Conservation (phyloP, 2,888 invertebrate species). For the Tetragonisca angustula region DNA sequence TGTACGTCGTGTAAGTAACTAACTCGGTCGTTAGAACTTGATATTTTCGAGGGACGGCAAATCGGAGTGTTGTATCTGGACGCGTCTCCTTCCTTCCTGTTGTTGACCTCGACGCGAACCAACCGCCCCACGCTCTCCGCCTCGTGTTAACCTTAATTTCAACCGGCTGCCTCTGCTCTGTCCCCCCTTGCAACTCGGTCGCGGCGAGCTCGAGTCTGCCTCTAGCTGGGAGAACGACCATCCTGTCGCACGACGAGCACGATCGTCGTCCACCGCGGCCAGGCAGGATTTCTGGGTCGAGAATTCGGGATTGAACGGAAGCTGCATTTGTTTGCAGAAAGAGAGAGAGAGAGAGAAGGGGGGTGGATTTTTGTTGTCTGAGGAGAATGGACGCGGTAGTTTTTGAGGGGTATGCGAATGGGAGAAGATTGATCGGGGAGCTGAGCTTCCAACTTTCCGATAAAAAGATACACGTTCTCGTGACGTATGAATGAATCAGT, state of each 20-base stretch:
- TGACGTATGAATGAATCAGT: background rate
- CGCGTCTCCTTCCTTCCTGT: conserved; percentile 36
- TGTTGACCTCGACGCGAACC: conserved; percentile 35
- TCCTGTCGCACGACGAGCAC: conserved; percentile 12
- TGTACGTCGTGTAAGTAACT: too few species aligned
- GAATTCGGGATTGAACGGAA: background rate
- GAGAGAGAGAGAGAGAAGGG: background rate
- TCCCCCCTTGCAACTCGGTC: background rate
- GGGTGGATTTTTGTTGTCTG: background rate
- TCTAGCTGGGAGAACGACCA: conserved; percentile 13
- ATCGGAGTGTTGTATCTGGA: conserved; percentile 43
- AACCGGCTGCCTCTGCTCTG: background rate
- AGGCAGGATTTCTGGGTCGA: background rate
- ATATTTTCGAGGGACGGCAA: conserved; percentile 47
- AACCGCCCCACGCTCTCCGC: conserved; percentile 20
- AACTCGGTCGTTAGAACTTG: conserved; percentile 62
- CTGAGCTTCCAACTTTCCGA: background rate
- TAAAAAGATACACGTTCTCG: background rate
- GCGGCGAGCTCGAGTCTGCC: conserved; percentile 30
- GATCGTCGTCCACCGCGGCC: background rate
- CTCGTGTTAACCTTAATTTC: conserved; percentile 55
- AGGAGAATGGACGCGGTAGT: background rate
- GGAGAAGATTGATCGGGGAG: background rate
- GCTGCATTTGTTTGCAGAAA: background rate
- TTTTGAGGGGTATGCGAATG: background rate